Percentiles rank a stretch among this genome's conserved stretches.
Conservation (phyloP, 2,888 invertebrate species). For the Sisyra nigra region DNA sequence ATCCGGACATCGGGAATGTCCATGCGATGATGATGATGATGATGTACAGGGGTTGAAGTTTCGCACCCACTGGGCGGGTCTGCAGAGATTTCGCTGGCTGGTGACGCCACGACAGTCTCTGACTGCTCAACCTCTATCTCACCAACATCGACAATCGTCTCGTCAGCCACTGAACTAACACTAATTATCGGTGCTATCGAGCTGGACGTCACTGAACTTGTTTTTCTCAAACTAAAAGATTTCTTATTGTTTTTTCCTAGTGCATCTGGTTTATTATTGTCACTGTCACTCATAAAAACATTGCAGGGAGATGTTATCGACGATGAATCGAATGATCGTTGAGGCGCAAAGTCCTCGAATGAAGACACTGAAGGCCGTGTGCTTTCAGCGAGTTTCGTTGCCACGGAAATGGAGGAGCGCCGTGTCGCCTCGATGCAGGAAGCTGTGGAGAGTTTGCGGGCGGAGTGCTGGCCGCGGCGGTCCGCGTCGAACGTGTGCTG, state of each 20-base stretch:
- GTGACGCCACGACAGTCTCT: no score
- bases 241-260: constrained; percentile 21
- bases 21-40: not conserved
- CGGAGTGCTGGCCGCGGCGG: constrained; percentile 13
- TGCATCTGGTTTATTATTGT: constrained; percentile 6
- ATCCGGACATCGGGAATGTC: constrained; percentile 2
- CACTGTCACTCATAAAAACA: constrained; percentile 6
- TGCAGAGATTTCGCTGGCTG: not conserved
- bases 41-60: no score
- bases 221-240: constrained; percentile 24
- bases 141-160: constrained; percentile 19
- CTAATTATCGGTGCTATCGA: constrained; percentile 43
- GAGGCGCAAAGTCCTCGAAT: constrained; percentile 26
- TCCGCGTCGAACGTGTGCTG: constrained; percentile 53
- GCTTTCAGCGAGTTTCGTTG: constrained; percentile 28
- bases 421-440: constrained; percentile 21
- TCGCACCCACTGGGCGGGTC: constrained; percentile 10
- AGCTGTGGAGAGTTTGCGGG: constrained; percentile 24
- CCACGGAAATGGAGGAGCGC: constrained; percentile 27
- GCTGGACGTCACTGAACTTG: constrained; percentile 24
- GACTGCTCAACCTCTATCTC: not conserved
- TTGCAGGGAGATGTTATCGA: constrained; percentile 11
- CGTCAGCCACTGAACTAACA: constrained; percentile 56
- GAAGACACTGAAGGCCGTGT: constrained; percentile 27
- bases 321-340: constrained; percentile 14